Evolutionary conservation across 1,140 invertebrate species (phyloP).

Genomic region (Diuraphis noxia): DNA sequence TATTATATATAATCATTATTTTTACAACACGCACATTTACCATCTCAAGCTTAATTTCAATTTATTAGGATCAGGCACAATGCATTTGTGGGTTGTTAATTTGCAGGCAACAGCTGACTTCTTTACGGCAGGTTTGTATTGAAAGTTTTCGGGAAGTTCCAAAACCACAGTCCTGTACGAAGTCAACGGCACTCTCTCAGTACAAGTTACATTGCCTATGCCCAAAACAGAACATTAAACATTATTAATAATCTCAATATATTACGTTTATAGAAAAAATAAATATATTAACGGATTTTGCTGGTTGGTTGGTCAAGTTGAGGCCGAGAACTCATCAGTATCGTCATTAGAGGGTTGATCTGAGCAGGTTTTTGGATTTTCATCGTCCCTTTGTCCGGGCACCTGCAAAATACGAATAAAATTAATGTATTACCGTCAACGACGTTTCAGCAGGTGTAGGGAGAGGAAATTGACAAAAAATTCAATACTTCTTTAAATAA

Average conservation of each 20-base stretch:
- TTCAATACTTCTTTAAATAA: too few relatives aligned
- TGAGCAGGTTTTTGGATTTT: constrained; percentile 46
- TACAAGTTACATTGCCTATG: neutral
- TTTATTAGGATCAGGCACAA: neutral
- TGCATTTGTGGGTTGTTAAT: neutral
- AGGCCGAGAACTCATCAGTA: constrained; percentile 33
- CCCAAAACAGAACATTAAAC: neutral
- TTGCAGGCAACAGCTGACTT: neutral
- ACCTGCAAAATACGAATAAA: constrained; percentile 40
- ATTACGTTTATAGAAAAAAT: neutral
- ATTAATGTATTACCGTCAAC: neutral
- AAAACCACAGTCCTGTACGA: constrained; percentile 7
- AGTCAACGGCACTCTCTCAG: neutral
- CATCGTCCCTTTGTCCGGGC: constrained; percentile 26
- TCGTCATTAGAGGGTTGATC: constrained; percentile 47
- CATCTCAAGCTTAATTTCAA: constrained; percentile 34
- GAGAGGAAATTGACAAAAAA: neutral
- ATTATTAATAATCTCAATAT: neutral
- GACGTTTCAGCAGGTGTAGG: neutral
- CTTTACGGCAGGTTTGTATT: neutral
- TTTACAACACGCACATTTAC: constrained; percentile 10
- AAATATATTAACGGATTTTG: neutral
- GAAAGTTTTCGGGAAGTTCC: neutral
- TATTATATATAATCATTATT: constrained; percentile 3
- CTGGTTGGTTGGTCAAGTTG: neutral